Conservation (phyloP, 2,888 invertebrate genomes). For the Heterodera filipjevi region DNA sequence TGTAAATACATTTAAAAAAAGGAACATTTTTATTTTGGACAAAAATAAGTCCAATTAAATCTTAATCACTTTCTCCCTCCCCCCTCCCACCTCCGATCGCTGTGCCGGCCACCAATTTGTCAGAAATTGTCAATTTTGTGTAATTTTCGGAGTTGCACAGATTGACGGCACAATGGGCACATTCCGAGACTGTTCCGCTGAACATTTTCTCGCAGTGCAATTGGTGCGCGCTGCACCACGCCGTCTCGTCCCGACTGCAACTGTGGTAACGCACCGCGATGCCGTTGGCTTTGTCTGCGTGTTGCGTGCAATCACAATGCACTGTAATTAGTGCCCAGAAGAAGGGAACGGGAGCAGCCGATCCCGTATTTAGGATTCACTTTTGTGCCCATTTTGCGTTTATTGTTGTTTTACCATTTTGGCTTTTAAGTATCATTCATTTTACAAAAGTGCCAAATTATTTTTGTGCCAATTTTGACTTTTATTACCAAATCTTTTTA, state of each 20-base stretch:
- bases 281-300: not conserved
- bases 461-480: not conserved
- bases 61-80: not conserved
- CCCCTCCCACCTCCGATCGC: not conserved
- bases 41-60: not conserved
- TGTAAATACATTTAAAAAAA: not conserved
- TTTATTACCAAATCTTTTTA: not conserved
- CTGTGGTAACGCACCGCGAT: not conserved
- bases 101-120: slow-evolving; percentile 2
- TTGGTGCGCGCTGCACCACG: not conserved
- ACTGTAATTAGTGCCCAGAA: no score
- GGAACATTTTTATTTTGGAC: not conserved
- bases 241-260: not conserved
- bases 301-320: no score
- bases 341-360: no score
- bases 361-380: no score
- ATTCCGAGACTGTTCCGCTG: not conserved
- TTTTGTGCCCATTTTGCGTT: no score
- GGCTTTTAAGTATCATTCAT: no score
- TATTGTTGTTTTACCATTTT: no score
- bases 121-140: not conserved
- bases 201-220: not conserved
- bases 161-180: not conserved
- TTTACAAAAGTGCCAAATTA: no score
- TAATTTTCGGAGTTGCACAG: not conserved